Evolutionary conservation across 1,140 invertebrate genomes (phyloP).

Genomic region (Cataglyphis hispanica): DNA sequence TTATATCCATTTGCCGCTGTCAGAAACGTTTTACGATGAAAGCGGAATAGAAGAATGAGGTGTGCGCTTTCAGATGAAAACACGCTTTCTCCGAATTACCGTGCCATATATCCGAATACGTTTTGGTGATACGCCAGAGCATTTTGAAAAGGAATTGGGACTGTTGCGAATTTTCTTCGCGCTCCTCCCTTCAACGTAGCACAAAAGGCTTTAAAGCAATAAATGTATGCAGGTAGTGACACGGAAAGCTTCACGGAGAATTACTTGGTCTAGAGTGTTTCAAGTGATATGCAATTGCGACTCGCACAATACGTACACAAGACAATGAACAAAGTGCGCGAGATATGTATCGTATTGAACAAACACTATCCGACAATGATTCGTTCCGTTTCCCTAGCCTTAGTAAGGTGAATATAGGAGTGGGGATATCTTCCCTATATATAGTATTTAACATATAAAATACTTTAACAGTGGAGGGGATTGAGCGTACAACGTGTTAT

Average conservation of each 20-base stretch:
- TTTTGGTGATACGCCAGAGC: constrained; percentile 66
- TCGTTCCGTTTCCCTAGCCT: too few relatives aligned
- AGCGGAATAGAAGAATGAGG: constrained; percentile 30
- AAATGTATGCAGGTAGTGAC: constrained; percentile 50
- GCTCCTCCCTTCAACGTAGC: neutral
- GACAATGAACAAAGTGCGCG: constrained; percentile 22
- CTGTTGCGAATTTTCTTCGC: constrained; percentile 67
- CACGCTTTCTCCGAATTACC: constrained; percentile 69
- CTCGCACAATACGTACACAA: neutral
- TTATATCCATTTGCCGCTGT: constrained; percentile 12
- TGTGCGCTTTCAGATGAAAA: constrained; percentile 31
- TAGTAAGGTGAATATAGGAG: too few relatives aligned
- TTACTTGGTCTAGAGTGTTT: constrained; percentile 28
- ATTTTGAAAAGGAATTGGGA: constrained; percentile 42
- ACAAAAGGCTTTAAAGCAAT: constrained; percentile 40
- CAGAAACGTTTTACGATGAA: constrained; percentile 16
- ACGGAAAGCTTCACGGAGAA: constrained; percentile 35
- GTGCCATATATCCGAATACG: constrained; percentile 56
- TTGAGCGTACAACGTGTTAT: too few relatives aligned
- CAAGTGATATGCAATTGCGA: constrained; percentile 44
- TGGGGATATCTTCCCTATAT: too few relatives aligned
- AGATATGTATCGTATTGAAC: neutral
- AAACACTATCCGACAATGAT: too few relatives aligned
- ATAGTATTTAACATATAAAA: too few relatives aligned
- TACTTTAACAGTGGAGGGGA: too few relatives aligned